Base-by-base conservation (phyloP, 2,113 vertebrate species). In the Xerus inauris region DNA sequence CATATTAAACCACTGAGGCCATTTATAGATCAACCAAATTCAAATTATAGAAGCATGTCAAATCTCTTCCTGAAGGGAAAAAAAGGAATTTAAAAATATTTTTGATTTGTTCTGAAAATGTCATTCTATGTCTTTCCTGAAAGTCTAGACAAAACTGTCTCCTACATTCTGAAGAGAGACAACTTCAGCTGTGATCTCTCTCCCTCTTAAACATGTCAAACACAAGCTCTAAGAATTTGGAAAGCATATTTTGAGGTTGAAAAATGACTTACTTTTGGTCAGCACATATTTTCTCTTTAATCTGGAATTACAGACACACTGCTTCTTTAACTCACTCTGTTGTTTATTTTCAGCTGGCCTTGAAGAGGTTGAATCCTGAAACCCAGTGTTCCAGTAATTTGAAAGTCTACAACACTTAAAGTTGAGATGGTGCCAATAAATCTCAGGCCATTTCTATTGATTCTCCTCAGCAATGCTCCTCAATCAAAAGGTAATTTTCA, bases 21-120 rank as follows among this genome's bases (percentile, higher is more conserved):
- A 91, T 90, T 97, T 96, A 96, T 94, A 97, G 95, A 96, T 82
- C 22, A 64, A 71, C 57, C 65, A 86, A 77, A 87, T 96, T 94
- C 83, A 96, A 90, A 83, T 84, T 59, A 89, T 67, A 92, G 90
- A 97, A 97, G 90, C 87, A 82, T 88, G 95, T 97, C 95, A 97
- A 95, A 85, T 81, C 57, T 90, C 88, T 91, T 97, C 87, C 93
- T 89, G 92, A 92, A 95, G 57, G 87, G 42, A 26, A 26, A 84
- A 69, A 92, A 89, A 75, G n/a, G 79, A 89, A 87, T 81, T 97
- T 94, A 90, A 97, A 97, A 97, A 97, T 94, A 89, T 80, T 97
- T 97, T 97, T 97, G 81, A 97, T 97, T 95, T 97, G 95, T 87
- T 97, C 98, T 95, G 95, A 98, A 98, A 98, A 97, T 95, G 97